Conservation (phyloP, 2,797 vertebrate species). For the Hydrophis major region DNA sequence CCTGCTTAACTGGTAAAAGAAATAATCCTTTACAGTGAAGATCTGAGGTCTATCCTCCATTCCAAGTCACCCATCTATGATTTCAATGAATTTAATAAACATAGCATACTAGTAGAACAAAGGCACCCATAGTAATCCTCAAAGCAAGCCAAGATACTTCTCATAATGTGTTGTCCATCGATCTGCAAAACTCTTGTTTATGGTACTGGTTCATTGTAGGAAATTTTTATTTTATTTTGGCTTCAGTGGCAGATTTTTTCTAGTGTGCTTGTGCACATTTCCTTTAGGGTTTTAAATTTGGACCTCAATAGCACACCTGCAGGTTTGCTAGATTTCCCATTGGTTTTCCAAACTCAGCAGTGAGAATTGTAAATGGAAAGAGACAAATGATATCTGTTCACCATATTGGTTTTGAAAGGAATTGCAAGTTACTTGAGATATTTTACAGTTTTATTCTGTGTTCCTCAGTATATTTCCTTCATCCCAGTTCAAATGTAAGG, state of each 20-base stretch:
- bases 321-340: background rate
- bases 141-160: background rate
- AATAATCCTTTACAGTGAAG: background rate
- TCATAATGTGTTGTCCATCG: background rate
- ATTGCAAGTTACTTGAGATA: background rate
- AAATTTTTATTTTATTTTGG: background rate
- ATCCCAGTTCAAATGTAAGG: background rate
- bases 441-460: background rate
- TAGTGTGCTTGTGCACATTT: background rate
- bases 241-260: background rate
- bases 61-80: background rate
- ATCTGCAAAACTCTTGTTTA: background rate
- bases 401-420: background rate
- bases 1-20: background rate
- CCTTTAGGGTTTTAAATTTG: background rate
- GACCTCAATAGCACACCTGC: background rate
- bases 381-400: background rate
- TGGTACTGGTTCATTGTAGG: background rate
- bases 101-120: background rate
- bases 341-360: background rate
- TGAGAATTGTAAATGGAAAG: background rate
- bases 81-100: background rate
- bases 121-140: background rate
- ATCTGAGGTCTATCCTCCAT: background rate
- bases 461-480: background rate